Evolutionary conservation across 2,113 vertebrate genomes (phyloP).

Genomic region (Osmerus mordax): DNA sequence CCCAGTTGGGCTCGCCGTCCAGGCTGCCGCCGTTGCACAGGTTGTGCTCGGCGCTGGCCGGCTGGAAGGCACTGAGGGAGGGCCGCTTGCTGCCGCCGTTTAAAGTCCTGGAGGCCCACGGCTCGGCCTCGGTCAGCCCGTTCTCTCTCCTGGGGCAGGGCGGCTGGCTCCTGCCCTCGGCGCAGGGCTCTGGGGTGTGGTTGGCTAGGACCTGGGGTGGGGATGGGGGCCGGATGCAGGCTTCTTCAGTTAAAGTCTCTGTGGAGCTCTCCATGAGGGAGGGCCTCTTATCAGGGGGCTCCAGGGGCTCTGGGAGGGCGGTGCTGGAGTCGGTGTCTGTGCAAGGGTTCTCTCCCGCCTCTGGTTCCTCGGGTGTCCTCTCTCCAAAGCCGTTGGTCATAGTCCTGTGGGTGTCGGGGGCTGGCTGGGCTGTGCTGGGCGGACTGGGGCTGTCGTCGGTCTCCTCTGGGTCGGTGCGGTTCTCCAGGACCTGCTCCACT

Average conservation of each 20-base stretch:
- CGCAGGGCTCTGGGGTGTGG: constrained; percentile 10
- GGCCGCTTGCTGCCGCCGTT: constrained; percentile 58
- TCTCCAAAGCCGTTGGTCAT: constrained; percentile 57
- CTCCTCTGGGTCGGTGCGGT: constrained; percentile 26
- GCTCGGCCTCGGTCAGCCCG: constrained; percentile 55
- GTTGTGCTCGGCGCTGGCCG: constrained; percentile 67
- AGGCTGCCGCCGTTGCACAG: constrained; percentile 78
- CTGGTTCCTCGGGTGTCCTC: constrained; percentile 27
- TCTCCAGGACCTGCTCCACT: constrained; percentile 33
- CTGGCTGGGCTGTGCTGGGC: constrained; percentile 1
- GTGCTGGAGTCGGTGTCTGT: constrained; percentile 43
- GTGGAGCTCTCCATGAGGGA: constrained; percentile 81
- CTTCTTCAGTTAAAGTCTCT: constrained; percentile 81
- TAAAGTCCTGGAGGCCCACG: constrained; percentile 74
- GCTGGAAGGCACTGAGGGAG: constrained; percentile 84
- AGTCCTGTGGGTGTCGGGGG: constrained; percentile 50
- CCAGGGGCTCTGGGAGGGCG: constrained; percentile 46
- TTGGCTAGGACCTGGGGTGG: constrained; percentile 22
- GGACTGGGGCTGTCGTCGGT: constrained; percentile 7
- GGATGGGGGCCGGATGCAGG: constrained; percentile 62
- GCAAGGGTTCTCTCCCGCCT: constrained; percentile 39
- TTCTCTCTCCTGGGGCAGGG: constrained; percentile 60
- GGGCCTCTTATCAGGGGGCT: constrained; percentile 61
- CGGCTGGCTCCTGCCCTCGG: constrained; percentile 30
- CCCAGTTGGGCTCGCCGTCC: constrained; percentile 58